Evolutionary conservation across 2,888 invertebrate genomes (phyloP), one percentile per base, ranked within the genome.

Genomic region (Pardosa pseudoannulata): DNA sequence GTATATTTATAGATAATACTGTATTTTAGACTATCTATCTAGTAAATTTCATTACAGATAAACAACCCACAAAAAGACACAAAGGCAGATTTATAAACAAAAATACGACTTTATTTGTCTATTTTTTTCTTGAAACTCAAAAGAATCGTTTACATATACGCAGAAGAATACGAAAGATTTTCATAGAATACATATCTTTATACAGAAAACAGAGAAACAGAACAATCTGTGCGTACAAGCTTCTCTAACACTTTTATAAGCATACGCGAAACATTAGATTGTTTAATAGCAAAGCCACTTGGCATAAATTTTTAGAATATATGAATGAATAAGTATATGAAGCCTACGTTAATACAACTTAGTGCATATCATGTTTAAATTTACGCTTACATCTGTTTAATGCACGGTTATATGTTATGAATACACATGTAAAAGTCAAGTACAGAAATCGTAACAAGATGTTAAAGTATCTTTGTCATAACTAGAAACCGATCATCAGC

Each of bases 81-180:
- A 67, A 67, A 7, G 7, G 7, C 13, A 16, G 5, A 32, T 32
- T 32, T 36, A 67, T 67, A 67, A 67, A 67, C 36, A 67, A 82
- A 82, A 82, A 82, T 82, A 82, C 82, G 76, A 70, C 71, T 82
- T 82, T 82, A 82, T 82, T 82, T 71, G 2, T 36, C 71, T 82
- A 82, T 16, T 29, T 64, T 50, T 76, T 76, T 71, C 56, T 41
- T 39, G 3, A 56, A 56, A 56, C 56, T 46, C 70, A 75, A 46
- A 71, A 71, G 19, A 76, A 62, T 64, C 70, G 64, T 31, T 65
- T 65, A 71, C 76, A 76, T 28, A 71, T 50, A 76, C 36, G 75
- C 75, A 46, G 62, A 70, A 39, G 62, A 31, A 19, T 23, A 64
- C 39, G 36, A 28, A 82, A 82, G 72, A n/a, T 32, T 70, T 36